These are phyloP conservation scores for Tryphoninae sp. DNA, from an alignment of 2,888 invertebrate species.

Conservation along the genomic window DNA sequence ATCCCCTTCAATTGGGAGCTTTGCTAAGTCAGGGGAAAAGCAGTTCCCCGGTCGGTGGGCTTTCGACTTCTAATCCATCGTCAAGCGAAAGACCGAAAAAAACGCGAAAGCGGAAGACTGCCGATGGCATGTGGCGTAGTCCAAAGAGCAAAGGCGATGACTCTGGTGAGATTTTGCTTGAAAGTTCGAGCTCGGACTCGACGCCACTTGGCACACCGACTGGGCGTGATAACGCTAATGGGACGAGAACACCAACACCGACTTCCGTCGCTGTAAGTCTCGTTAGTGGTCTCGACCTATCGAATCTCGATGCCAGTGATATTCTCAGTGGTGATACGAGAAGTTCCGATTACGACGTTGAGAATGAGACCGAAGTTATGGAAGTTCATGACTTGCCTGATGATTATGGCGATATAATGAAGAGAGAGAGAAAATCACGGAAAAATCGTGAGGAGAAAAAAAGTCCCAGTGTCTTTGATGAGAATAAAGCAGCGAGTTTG, in stretches of 20 bases:
- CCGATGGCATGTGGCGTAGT: constrained; percentile 84
- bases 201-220: constrained; percentile 84
- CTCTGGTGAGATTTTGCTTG: constrained; percentile 83
- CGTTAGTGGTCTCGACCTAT: constrained; percentile 83
- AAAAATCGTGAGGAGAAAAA: constrained; percentile 84
- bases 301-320: constrained; percentile 85
- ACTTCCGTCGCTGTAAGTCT: constrained; percentile 79
- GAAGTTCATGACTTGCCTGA: constrained; percentile 83
- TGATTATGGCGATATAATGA: constrained; percentile 85
- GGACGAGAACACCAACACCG: constrained; percentile 82
- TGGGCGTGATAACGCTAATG: constrained; percentile 81
- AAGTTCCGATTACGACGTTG: constrained; percentile 84
- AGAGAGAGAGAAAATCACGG: constrained; percentile 83
- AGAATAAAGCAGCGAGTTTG: constrained; percentile 82
- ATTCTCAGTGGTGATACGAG: constrained; percentile 82
- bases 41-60: constrained; percentile 66
- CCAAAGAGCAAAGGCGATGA: constrained; percentile 85
- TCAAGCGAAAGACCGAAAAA: constrained; percentile 83
- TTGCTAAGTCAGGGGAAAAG: constrained; percentile 76
- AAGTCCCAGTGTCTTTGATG: constrained; percentile 82
- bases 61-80: constrained; percentile 66
- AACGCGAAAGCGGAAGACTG: constrained; percentile 84
- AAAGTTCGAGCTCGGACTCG: constrained; percentile 85
- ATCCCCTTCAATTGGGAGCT: constrained; percentile 78
- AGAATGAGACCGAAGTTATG: constrained; percentile 83